Evolutionary conservation across 2,113 vertebrate species (phyloP).

Genomic region (Barbus barbus): DNA sequence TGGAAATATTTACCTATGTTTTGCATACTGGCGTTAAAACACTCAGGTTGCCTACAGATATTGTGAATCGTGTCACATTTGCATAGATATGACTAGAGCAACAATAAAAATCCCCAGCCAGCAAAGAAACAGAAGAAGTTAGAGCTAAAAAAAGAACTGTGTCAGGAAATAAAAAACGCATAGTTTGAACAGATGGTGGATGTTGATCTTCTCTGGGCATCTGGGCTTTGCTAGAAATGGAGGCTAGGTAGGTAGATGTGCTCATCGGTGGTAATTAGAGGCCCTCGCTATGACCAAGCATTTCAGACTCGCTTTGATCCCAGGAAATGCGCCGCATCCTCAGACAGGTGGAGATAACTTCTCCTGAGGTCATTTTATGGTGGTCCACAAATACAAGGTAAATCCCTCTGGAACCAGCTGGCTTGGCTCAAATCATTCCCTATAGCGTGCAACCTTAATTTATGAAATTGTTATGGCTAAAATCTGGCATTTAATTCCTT

Average conservation of each 20-base stretch:
- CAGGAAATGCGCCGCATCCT: conserved; percentile 59
- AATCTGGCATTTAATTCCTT: background rate
- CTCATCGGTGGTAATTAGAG: conserved; percentile 28
- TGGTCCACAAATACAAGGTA: background rate
- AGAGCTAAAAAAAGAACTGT: too few relatives aligned
- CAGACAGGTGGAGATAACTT: conserved; percentile 45
- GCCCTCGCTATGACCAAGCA: conserved; percentile 25
- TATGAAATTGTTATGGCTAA: conserved; percentile 11
- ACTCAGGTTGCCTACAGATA: background rate
- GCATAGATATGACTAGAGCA: conserved; percentile 45
- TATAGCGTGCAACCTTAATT: conserved; percentile 4
- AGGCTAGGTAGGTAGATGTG: conserved; percentile 39
- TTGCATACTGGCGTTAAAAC: background rate
- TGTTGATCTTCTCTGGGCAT: conserved; percentile 43
- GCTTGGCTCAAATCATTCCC: background rate
- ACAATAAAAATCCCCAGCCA: conserved; percentile 16
- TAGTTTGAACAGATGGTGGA: conserved; percentile 44
- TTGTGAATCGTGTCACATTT: conserved; percentile 39
- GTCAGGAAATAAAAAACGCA: conserved; percentile 31
- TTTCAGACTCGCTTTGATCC: conserved; percentile 45
- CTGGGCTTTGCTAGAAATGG: conserved; percentile 44
- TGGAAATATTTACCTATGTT: background rate
- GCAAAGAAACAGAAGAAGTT: conserved; percentile 42
- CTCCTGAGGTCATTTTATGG: conserved; percentile 49
- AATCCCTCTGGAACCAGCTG: conserved; percentile 17